Evolutionary conservation across 1,140 invertebrate genomes (phyloP), one percentile per base, ranked within the genome.

Genomic region (Lucilia sericata): DNA sequence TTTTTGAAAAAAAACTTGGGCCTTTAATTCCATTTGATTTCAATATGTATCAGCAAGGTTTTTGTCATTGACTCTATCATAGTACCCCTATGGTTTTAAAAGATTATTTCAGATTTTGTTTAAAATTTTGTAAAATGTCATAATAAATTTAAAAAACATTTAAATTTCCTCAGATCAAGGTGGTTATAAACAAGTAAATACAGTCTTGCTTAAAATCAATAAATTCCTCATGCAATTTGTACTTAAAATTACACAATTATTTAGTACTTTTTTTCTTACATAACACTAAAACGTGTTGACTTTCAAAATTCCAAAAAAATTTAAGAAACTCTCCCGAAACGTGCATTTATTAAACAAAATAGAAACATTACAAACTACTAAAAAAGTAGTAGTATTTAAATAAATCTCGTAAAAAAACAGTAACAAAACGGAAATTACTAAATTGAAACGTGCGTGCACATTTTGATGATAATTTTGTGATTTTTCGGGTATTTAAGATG

Each of bases 371-470:
- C 2, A 42, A 0, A 42, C 5, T 17, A 12, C 14, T 55, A 55
- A 55, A 55, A 55, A 10, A 17, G 5, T 36, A 42, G 3, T 30
- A n/a, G 12, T 55, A 55, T 55, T 55, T 55, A 55, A 55, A 13
- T 55, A 17, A 55, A 55, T 7, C 13, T 21, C 65, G 65, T 70
- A 19, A 70, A 70, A 70, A 70, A n/a, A 42, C 42, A 42, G 42
- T 8, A 60, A 60, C 55, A 70, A 55, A 70, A 12, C 65, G 65
- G 19, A 70, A 70, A 70, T 70, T 70, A 70, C 65, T 5, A 25
- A 25, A 70, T 70, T 21, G 5, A 70, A 70, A 70, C 65, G 19
- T 70, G 65, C 65, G 65, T 70, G 65, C n/a, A 70, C 19, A 70
- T 19, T 25, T 17, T 5, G 51, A 55, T 55, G 65, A 19, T 25